Percentiles rank a stretch among this genome's conserved stretches.
These are phyloP conservation scores for Odontocolon sp. DNA, from an alignment of 2,888 invertebrate genomes.

Conservation along the genomic window DNA sequence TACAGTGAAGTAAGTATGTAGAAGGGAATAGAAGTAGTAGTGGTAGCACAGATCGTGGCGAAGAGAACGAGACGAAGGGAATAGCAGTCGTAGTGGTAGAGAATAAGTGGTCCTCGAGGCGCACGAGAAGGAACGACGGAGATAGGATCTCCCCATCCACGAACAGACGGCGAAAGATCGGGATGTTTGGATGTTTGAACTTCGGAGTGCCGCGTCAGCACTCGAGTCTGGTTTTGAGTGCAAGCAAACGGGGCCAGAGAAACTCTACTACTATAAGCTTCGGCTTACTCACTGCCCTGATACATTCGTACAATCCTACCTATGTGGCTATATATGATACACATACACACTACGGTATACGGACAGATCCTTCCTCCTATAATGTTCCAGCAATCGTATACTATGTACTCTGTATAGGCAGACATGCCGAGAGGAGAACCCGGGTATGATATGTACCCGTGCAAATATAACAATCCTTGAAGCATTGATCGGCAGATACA, in stretches of 20 bases:
- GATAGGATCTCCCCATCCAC: conserved; percentile 48
- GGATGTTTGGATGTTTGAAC: conserved; percentile 80
- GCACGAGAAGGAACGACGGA: conserved; percentile 59
- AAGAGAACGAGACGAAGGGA: conserved; percentile 50
- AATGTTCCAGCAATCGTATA: conserved; percentile 40
- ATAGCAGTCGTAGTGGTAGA: conserved; percentile 65
- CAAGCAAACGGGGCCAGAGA: conserved; percentile 17
- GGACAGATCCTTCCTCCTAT: conserved; percentile 27
- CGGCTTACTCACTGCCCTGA: conserved; percentile 40
- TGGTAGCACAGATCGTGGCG: conserved; percentile 36
- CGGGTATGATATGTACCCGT: conserved; percentile 26
- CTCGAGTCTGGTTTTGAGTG: conserved; percentile 67
- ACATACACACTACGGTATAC: conserved; percentile 25
- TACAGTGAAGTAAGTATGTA: conserved; percentile 41
- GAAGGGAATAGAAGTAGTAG: conserved; percentile 10
- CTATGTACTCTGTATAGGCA: conserved; percentile 23
- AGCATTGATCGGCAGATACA: conserved; percentile 52
- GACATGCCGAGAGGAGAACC: conserved; percentile 19
- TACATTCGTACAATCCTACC: conserved; percentile 31
- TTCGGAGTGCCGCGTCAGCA: conserved; percentile 79
- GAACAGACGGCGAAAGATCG: conserved; percentile 78
- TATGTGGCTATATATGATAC: background rate
- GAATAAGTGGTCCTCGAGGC: conserved; percentile 77
- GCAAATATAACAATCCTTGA: conserved; percentile 58
- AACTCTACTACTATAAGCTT: conserved; percentile 22